Conservation (phyloP, 2,888 invertebrate species). For the Nemotelus pantherinus region DNA sequence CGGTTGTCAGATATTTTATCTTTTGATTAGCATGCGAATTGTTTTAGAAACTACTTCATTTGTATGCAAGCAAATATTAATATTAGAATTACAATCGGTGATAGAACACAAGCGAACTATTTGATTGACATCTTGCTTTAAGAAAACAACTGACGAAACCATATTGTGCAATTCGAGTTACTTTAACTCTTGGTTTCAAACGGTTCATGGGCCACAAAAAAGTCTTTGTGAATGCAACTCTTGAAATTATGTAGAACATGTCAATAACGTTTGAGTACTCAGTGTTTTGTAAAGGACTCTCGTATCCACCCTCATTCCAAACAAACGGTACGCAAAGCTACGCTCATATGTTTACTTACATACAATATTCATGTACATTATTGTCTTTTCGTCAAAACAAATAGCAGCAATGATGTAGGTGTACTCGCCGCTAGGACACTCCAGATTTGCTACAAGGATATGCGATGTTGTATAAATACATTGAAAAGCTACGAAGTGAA, state of each 20-base stretch:
- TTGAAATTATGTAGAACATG: slow-evolving; percentile 42
- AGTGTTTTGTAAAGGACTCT: slow-evolving; percentile 36
- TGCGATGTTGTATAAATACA: slow-evolving; percentile 7
- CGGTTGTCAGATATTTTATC: too few relatives aligned
- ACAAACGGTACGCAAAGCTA: background rate
- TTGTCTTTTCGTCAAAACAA: slow-evolving; percentile 36
- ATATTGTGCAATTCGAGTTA: too few relatives aligned
- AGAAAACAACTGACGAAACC: too few relatives aligned
- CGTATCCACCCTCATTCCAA: slow-evolving; percentile 7
- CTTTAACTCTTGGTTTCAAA: too few relatives aligned
- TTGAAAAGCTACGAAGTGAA: slow-evolving; percentile 28
- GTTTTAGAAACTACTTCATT: too few relatives aligned
- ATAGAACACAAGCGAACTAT: too few relatives aligned
- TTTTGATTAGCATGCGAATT: too few relatives aligned
- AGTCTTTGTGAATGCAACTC: slow-evolving; percentile 7
- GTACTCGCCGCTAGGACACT: slow-evolving; percentile 20
- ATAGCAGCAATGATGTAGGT: slow-evolving; percentile 11
- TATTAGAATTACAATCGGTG: too few relatives aligned
- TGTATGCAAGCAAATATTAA: too few relatives aligned
- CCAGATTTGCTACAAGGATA: slow-evolving; percentile 28
- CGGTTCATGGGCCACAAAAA: background rate
- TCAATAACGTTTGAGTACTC: slow-evolving; percentile 30
- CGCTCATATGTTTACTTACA: slow-evolving; percentile 12
- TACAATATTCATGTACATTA: slow-evolving; percentile 9
- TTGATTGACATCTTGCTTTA: too few relatives aligned